These are phyloP conservation scores for Gasterosteus nipponicus DNA, from an alignment of 2,113 vertebrate genomes.

Conservation along the genomic window DNA sequence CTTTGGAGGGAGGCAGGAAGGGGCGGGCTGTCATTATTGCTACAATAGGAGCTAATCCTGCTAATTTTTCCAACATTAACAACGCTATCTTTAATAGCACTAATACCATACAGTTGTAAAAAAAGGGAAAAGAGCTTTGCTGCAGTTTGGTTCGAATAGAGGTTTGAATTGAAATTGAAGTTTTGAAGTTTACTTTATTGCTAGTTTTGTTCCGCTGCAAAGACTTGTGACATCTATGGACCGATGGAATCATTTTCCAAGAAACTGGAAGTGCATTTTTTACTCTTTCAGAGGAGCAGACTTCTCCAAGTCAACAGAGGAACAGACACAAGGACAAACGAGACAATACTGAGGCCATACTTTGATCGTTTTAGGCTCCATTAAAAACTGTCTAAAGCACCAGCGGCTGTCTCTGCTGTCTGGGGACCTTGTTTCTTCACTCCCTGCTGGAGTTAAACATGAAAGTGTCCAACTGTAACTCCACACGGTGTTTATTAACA, in stretches of 20 bases:
- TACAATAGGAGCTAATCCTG: background rate
- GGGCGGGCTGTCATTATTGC: background rate
- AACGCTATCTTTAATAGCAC: background rate
- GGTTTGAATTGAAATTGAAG: no score
- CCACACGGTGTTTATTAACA: background rate
- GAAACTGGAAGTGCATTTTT: background rate
- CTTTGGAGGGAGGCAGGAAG: background rate
- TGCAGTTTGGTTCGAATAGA: background rate
- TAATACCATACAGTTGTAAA: background rate
- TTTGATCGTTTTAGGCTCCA: slow-evolving; percentile 14
- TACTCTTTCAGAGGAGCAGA: background rate
- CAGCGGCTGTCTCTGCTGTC: background rate
- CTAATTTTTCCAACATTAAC: background rate
- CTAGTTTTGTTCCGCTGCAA: background rate
- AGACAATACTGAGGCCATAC: slow-evolving; percentile 27
- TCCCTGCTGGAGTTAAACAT: slow-evolving; percentile 14
- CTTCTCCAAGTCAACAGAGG: slow-evolving; percentile 6
- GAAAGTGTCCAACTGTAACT: slow-evolving; percentile 25
- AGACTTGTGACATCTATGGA: background rate
- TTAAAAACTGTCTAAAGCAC: slow-evolving; percentile 23
- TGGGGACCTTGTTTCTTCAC: slow-evolving; percentile 24
- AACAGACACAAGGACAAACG: slow-evolving; percentile 11
- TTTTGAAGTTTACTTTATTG: background rate
- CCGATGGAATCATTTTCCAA: background rate
- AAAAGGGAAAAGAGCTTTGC: background rate